Conservation (phyloP, 1,140 invertebrate species). For the Bombus superbus region DNA sequence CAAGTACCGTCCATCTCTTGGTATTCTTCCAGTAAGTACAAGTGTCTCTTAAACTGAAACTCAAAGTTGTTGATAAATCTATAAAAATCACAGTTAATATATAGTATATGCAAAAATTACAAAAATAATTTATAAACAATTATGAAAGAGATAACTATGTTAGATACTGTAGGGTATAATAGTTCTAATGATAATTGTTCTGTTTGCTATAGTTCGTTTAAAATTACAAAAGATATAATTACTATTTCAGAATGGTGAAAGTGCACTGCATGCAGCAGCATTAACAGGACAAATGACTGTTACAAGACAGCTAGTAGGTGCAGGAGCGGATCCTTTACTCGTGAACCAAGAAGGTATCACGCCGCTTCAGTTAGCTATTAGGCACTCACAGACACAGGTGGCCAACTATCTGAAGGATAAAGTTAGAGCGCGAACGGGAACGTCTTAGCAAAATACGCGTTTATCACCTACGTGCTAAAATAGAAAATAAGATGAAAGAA, state of each 20-base stretch:
- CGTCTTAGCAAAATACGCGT: conserved; percentile 58
- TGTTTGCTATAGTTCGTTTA: background rate
- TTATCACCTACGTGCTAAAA: background rate
- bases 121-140: background rate
- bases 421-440: conserved; percentile 72
- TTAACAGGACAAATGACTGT: conserved; percentile 93
- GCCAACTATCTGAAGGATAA: conserved; percentile 84
- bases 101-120: background rate
- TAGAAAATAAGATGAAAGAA: background rate
- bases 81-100: background rate
- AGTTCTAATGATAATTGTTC: background rate
- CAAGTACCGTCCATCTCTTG: conserved; percentile 91
- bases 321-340: conserved; percentile 87
- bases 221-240: background rate
- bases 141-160: background rate
- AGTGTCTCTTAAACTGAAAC: background rate
- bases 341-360: conserved; percentile 89
- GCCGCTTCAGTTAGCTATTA: conserved; percentile 86
- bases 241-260: conserved; percentile 92
- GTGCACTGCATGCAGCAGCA: conserved; percentile 93
- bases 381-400: conserved; percentile 84
- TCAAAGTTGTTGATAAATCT: background rate
- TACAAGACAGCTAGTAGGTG: conserved; percentile 89
- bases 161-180: background rate
- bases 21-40: conserved; percentile 89